These are phyloP conservation scores for Parnassius smintheus DNA, from an alignment of 2,888 invertebrate species.

Conservation along the genomic window DNA sequence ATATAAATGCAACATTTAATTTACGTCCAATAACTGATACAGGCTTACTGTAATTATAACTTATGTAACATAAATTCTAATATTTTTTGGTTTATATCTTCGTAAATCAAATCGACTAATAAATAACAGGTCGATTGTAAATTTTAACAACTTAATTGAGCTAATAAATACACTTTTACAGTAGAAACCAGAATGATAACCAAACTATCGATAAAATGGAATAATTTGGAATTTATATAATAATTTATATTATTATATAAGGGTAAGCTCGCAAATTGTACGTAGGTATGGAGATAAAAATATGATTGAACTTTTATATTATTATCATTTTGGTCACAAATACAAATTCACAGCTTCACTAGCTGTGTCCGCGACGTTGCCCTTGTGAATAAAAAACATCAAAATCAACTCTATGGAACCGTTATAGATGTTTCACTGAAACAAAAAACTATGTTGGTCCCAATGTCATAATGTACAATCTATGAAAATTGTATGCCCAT, in stretches of 20 bases:
- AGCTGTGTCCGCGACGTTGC: no score
- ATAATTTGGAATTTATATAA: constrained; percentile 12
- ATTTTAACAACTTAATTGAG: constrained; percentile 6
- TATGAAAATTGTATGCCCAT: no score
- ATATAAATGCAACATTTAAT: constrained; percentile 35
- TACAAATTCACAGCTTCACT: background rate
- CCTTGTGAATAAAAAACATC: no score
- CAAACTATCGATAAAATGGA: constrained; percentile 28
- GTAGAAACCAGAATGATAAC: constrained; percentile 37
- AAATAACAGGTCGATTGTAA: constrained; percentile 12
- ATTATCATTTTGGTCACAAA: constrained; percentile 3
- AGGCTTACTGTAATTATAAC: constrained; percentile 8
- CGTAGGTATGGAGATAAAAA: constrained; percentile 38
- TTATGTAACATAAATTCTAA: constrained; percentile 20
- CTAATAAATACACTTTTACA: constrained; percentile 15
- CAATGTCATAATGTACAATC: no score
- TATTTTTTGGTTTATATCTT: constrained; percentile 21
- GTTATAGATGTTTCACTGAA: no score
- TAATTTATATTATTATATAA: no score
- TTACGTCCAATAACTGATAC: constrained; percentile 13
- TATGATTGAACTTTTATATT: constrained; percentile 22
- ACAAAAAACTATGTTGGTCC: no score
- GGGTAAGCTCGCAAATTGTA: constrained; percentile 65
- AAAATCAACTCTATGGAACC: no score
- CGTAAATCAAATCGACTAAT: constrained; percentile 4